Base-by-base conservation (phyloP, 1,140 invertebrate species). In the Trichonephila clavipes region DNA sequence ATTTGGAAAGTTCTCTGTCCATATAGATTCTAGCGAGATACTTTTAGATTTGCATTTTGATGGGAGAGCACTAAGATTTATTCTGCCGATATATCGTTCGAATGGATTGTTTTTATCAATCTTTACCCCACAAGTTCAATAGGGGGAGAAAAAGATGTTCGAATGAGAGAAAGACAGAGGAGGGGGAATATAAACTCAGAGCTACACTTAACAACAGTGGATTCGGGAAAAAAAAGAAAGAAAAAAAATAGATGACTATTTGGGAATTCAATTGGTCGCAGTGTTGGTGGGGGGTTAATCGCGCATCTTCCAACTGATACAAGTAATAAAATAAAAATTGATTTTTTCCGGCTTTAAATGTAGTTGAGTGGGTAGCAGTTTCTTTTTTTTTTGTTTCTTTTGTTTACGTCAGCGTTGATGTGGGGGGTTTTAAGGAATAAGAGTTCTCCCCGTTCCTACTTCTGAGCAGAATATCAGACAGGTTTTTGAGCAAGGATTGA, bases 321-420 rank as follows among this genome's bases (percentile, higher is more conserved):
- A 28, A 87, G 85, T 21, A 87, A 87, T 87, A 87, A 87, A 87
- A 64, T 87, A 87, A 64, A 64, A 87, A 87, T 87, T 87, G 85
- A 77, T 77, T 77, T 77, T 28, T 40, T 12, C 1, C 24, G 28
- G 18, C 72, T 77, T 77, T 77, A 28, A 40, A 34, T 14, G 72
- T 18, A 58, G 21, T 51, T 8, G 44, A 51, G 24, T 21, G 51
- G 21, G 44, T 51, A 59, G 21, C 19, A 59, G 8, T 21, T 58
- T 83, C 14, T 40, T 40, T 40, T 2, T 34, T n/a, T n/a, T n/a
- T n/a, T n/a, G n/a, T n/a, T n/a, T n/a, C n/a, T n/a, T 40, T 19
- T n/a, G 40, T 58, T 24, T 24, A 18, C 28, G 28, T 28, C 34
- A 28, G 40, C 24, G 28, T 44, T 3, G 77, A 16, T 82, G 19